phyloP scores from a whole-genome alignment of 2,113 vertebrate species.

The Thalassoma bifasciatum region DNA sequence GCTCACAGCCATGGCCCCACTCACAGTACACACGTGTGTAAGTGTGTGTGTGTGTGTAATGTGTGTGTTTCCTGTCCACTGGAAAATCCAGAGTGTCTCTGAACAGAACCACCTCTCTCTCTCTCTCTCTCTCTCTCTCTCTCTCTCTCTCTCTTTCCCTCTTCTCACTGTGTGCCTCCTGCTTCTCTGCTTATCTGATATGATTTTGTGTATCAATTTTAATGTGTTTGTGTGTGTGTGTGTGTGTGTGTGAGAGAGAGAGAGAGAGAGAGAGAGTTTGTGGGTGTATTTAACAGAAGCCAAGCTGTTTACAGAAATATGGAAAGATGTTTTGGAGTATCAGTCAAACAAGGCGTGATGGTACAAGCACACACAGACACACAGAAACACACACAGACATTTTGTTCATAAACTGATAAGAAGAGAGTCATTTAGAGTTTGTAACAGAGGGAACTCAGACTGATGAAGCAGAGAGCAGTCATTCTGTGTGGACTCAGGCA shows the following conservation, averaged over 20 bases:
- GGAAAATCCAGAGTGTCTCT: constrained; percentile 46
- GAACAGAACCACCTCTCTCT: background rate
- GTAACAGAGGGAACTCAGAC: background rate
- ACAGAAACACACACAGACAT: constrained; percentile 5
- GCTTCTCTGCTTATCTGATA: constrained; percentile 33
- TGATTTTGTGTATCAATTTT: constrained; percentile 17
- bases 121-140: too few species aligned
- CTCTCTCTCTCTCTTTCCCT: too few species aligned
- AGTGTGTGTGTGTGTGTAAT: too few species aligned
- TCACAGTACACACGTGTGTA: too few species aligned
- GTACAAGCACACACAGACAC: background rate
- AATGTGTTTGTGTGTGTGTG: constrained; percentile 26
- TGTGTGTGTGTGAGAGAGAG: constrained; percentile 10
- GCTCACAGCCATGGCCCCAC: constrained; percentile 62
- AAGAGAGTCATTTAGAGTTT: background rate
- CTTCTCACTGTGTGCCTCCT: background rate
- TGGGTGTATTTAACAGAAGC: constrained; percentile 19
- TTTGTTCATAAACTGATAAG: constrained; percentile 2
- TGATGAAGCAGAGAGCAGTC: background rate
- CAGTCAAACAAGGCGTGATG: constrained; percentile 3
- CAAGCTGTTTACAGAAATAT: constrained; percentile 36
- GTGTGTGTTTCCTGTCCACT: constrained; percentile 47
- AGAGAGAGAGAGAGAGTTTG: constrained; percentile 8
- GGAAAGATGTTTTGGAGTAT: constrained; percentile 24
- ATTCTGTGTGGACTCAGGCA: background rate